Evolutionary conservation across 2,797 vertebrate species (phyloP).

Genomic region (Danio choprae): DNA sequence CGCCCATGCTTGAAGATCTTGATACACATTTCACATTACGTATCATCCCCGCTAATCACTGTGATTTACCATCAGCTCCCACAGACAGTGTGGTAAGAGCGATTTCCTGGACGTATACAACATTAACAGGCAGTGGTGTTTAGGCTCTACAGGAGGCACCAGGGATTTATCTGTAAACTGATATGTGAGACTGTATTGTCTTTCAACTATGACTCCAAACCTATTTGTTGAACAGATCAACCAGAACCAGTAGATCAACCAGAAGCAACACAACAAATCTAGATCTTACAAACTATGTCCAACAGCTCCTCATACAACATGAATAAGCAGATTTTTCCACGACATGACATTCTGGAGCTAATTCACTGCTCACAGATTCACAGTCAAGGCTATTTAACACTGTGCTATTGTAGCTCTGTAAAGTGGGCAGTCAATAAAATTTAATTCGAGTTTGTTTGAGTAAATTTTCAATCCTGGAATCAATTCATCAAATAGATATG

Average conservation of each 20-base stretch:
- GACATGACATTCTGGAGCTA: background rate
- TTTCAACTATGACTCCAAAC: conserved; percentile 17
- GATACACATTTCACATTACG: conserved; percentile 18
- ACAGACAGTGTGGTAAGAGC: conserved; percentile 9
- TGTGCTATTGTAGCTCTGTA: background rate
- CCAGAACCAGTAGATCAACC: conserved; percentile 4
- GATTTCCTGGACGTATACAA: conserved; percentile 34
- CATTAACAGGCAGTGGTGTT: conserved; percentile 55
- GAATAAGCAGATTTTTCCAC: background rate
- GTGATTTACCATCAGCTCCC: conserved; percentile 2
- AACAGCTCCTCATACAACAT: background rate
- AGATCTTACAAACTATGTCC: conserved; percentile 6
- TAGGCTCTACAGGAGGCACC: conserved; percentile 56
- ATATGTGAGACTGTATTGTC: conserved; percentile 24
- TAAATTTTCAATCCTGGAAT: background rate
- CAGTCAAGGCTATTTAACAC: background rate
- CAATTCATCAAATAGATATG: background rate
- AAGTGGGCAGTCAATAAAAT: background rate
- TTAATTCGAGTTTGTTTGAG: background rate
- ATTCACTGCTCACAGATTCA: background rate
- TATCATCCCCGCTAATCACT: conserved; percentile 2
- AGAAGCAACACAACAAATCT: background rate
- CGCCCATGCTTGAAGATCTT: background rate
- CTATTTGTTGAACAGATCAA: conserved; percentile 1
- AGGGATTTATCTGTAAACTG: conserved; percentile 54